phyloP scores from a whole-genome alignment of 2,113 vertebrate species.

The Siniperca knerii region DNA sequence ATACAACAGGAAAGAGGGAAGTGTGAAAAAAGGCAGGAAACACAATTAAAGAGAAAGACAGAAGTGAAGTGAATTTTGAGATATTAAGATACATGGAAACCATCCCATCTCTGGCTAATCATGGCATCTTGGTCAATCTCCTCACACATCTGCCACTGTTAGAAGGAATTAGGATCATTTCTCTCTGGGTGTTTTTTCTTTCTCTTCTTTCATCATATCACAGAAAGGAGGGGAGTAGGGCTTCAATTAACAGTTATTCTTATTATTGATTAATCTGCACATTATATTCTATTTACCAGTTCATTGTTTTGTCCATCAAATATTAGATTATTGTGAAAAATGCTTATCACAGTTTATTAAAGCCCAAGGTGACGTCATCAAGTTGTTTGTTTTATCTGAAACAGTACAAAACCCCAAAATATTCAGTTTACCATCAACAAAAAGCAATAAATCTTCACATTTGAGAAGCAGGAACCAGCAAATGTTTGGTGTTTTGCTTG shows the following conservation, averaged over 20 bases:
- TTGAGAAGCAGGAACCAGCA: neutral
- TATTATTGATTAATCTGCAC: neutral
- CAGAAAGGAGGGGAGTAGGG: neutral
- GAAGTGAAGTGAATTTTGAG: conserved; percentile 31
- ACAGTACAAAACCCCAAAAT: neutral
- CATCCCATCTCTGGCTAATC: conserved; percentile 33
- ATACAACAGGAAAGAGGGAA: conserved; percentile 20
- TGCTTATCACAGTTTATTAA: neutral
- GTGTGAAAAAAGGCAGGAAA: conserved; percentile 30
- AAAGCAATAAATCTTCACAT: neutral
- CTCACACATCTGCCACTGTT: conserved; percentile 48
- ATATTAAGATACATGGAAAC: conserved; percentile 30
- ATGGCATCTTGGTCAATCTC: conserved; percentile 50
- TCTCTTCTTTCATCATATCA: conserved; percentile 7
- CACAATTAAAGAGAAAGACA: conserved; percentile 32
- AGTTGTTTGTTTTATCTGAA: neutral
- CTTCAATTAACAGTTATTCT: neutral
- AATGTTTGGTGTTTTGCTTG: neutral
- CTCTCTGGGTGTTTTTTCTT: neutral
- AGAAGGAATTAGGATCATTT: conserved; percentile 46
- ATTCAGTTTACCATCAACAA: neutral
- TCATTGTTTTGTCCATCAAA: neutral
- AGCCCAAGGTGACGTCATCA: neutral
- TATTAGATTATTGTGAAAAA: neutral
- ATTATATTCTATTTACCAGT: neutral